phyloP scores from a whole-genome alignment of 2,113 vertebrate species.

The Alces alces region DNA sequence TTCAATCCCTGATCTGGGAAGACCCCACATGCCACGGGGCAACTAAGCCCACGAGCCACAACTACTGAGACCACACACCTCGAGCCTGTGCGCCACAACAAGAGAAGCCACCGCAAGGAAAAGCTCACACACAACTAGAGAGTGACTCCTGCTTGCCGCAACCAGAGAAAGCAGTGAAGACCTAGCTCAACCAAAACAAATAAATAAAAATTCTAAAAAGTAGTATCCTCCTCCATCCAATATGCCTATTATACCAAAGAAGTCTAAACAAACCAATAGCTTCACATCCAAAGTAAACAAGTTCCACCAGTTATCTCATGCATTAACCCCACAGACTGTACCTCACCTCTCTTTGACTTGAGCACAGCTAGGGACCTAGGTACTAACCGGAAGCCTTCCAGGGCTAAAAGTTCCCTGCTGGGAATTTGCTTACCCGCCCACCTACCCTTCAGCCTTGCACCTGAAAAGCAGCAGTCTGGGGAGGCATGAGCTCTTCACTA shows the following conservation, averaged over 20 bases:
- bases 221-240: not conserved
- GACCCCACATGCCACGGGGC: not conserved
- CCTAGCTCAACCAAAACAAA: not conserved
- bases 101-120: not conserved
- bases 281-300: not conserved
- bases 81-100: not conserved
- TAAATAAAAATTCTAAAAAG: not conserved
- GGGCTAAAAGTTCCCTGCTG: not conserved
- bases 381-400: not conserved
- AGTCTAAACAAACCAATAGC: not conserved
- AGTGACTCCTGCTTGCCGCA: not conserved
- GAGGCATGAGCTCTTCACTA: not conserved
- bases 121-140: not conserved
- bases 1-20: not conserved
- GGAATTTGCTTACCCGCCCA: not conserved
- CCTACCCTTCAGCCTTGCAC: conserved; percentile 4
- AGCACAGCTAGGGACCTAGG: not conserved
- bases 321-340: not conserved
- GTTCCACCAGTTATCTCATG: not conserved
- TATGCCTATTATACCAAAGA: not conserved
- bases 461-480: not conserved
- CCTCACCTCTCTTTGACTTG: not conserved
- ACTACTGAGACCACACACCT: not conserved
- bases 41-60: not conserved
- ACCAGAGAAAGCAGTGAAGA: not conserved